Base-by-base conservation (phyloP, 2,113 vertebrate species). In the Sterrhoptilus dennistouni region DNA sequence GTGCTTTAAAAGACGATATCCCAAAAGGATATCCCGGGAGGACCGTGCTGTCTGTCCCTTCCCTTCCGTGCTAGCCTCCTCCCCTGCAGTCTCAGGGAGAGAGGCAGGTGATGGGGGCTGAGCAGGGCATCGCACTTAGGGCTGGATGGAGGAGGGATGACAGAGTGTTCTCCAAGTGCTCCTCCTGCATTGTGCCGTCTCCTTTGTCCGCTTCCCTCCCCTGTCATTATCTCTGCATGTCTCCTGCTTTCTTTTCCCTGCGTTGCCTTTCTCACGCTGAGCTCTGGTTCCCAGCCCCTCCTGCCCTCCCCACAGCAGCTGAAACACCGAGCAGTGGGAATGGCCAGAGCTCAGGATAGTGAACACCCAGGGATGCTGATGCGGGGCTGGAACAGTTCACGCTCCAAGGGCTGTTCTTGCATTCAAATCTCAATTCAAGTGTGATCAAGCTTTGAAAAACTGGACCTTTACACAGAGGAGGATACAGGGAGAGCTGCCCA, bases 151-250 rank as follows among this genome's bases (percentile, higher is more conserved):
- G 68, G 63, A 72, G 65, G 81, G 85, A 72, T 93, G 89, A 11
- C 81, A 45, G 50, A 56, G 56, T 29, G 64, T 63, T 94, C 83
- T 5, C 50, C 23, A 6, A 90, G 91, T 35, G 56, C 25, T 83
- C 91, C 93, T 94, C 45, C 88, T 42, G 83, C 94, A 81, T 89
- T 95, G 90, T 95, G 23, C 94, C 7, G 1, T 14, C 76, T 90
- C 66, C 89, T 96, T 95, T 96, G 90, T 97, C 82, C 22, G 7
- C 69, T 27, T 17, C 86, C 94, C 96, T 95, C 95, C 96, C 91
- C 93, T 93, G 75, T 94, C 94, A 95, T 97, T 97, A 95, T 97
- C 94, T 95, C 92, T 77, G 89, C 27, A 35, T 95, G 95, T 13
- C 79, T 92, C 91, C 86, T 33, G 16, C 96, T 88, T 81, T 61